Percentiles rank a stretch among this genome's conserved stretches.
These are phyloP conservation scores for Hemithea aestivaria DNA, from an alignment of 2,888 invertebrate species.

Conservation along the genomic window DNA sequence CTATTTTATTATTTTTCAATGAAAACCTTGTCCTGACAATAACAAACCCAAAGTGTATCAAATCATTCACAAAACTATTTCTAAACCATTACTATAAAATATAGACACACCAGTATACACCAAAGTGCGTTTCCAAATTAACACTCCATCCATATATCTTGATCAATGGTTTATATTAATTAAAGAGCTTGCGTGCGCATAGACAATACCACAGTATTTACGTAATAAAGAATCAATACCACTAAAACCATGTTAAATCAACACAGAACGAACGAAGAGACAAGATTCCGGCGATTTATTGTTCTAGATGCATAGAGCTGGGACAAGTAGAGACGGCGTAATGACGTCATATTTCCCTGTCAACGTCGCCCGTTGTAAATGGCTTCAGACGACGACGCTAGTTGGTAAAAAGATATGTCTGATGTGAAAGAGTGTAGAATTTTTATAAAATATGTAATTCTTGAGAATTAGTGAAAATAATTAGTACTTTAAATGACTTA, in stretches of 20 bases:
- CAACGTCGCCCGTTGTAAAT: constrained; percentile 20
- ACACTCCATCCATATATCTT: constrained; percentile 41
- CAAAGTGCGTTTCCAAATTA: constrained; percentile 32
- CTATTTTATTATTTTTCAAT: no score
- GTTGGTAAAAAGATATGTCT: constrained; percentile 1
- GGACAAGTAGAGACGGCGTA: constrained; percentile 47
- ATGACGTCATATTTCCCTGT: constrained; percentile 51
- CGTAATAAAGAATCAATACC: constrained; percentile 78
- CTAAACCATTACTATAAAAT: no score
- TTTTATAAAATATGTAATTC: constrained; percentile 7
- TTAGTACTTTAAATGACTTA: constrained; percentile 1
- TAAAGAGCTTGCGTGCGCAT: constrained; percentile 71
- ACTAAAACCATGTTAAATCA: constrained; percentile 79
- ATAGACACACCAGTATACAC: background rate
- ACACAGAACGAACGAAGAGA: constrained; percentile 74
- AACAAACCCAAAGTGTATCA: no score
- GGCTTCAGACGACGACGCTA: background rate
- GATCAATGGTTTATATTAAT: constrained; percentile 57
- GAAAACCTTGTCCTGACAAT: no score
- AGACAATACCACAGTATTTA: constrained; percentile 69
- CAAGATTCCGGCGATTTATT: constrained; percentile 77
- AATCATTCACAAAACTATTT: no score
- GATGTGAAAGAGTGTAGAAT: constrained; percentile 11
- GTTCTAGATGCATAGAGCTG: constrained; percentile 52
- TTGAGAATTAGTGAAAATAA: constrained; percentile 10